These are phyloP conservation scores for Felis chaus DNA, from an alignment of 2,113 vertebrate species.

Conservation along the genomic window DNA sequence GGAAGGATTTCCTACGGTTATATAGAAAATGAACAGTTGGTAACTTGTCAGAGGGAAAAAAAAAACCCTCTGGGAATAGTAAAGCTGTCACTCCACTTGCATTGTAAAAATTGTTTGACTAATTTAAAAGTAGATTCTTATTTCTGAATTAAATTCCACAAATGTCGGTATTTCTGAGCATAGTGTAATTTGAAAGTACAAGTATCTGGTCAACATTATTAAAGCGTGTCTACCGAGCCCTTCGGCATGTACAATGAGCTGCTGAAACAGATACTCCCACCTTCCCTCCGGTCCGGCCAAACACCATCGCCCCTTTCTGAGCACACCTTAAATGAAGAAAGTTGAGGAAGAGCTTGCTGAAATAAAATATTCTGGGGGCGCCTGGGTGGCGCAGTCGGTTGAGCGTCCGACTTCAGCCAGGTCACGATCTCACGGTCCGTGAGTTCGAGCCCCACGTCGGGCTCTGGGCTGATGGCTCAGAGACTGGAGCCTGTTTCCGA, in stretches of 20 bases:
- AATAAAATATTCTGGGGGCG: background rate
- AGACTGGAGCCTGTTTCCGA: too few relatives aligned
- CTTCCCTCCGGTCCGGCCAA: background rate
- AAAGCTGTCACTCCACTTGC: background rate
- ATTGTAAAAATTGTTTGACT: background rate
- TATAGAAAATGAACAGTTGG: background rate
- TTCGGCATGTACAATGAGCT: background rate
- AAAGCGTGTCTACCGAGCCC: background rate
- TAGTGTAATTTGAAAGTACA: background rate
- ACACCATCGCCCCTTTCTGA: background rate
- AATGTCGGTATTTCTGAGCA: background rate
- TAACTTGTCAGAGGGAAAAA: background rate
- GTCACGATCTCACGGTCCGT: too few relatives aligned
- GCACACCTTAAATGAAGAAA: background rate
- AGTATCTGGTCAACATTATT: background rate
- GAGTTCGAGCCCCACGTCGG: too few relatives aligned
- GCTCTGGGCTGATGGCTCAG: too few relatives aligned
- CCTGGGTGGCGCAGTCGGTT: too few relatives aligned
- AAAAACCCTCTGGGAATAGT: background rate
- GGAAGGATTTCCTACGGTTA: background rate
- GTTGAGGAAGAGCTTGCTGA: background rate
- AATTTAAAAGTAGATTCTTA: background rate
- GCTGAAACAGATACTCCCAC: fast-evolving
- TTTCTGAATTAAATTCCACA: background rate
- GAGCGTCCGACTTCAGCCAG: too few relatives aligned